A percentile compares a stretch with the other conserved stretches of the same genome.
Conservation (phyloP, 1,140 invertebrate species). For the Pseudomyrmex gracilis region DNA sequence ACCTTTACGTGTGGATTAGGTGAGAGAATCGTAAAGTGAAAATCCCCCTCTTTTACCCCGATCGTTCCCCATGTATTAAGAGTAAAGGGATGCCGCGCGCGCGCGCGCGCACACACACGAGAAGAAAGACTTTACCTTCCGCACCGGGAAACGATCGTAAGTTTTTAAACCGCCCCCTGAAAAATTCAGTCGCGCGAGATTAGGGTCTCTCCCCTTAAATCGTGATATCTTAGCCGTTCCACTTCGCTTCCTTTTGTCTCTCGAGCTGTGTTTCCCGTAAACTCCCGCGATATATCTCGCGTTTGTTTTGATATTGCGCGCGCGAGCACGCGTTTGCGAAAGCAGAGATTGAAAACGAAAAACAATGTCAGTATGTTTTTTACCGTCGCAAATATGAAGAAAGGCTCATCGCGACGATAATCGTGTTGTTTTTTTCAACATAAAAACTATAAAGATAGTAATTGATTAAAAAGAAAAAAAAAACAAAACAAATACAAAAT, state of each 20-base stretch:
- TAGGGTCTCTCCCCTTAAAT: neutral
- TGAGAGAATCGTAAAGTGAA: constrained; percentile 75
- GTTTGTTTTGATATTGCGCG: neutral
- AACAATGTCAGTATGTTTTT: neutral
- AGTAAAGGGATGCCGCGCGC: constrained; percentile 4
- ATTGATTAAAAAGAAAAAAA: too few relatives aligned
- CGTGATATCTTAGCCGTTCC: neutral
- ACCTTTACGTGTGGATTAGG: constrained; percentile 75
- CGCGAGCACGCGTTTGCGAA: neutral
- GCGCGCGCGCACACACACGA: too few relatives aligned
- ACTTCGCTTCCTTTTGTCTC: neutral
- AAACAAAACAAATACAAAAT: too few relatives aligned
- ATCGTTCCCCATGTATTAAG: constrained; percentile 12
- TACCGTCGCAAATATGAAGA: neutral
- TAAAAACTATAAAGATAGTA: too few relatives aligned
- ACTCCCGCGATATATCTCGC: neutral
- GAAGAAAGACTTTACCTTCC: neutral
- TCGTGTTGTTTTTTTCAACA: too few relatives aligned
- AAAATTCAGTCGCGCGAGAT: constrained; percentile 68
- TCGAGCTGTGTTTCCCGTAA: neutral
- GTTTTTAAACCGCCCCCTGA: constrained; percentile 64
- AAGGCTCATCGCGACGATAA: too few relatives aligned
- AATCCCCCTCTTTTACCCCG: constrained; percentile 58
- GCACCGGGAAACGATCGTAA: constrained; percentile 22
- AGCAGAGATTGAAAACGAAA: neutral